Base-by-base conservation (phyloP, 2,113 vertebrate genomes). In the Tinamus guttatus region DNA sequence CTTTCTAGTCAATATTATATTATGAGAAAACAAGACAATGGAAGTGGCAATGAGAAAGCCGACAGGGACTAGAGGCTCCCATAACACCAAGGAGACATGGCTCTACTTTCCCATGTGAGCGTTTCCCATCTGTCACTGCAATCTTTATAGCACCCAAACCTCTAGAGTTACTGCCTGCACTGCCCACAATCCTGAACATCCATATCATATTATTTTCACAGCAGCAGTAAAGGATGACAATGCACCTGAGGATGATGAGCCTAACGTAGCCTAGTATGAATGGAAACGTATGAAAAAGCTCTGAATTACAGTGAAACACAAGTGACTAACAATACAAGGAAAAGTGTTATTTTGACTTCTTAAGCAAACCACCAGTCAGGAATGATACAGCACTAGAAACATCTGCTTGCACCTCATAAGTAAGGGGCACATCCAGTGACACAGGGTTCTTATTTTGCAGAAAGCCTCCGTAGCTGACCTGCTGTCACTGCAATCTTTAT, bases 11-110 rank as follows among this genome's bases (percentile, higher is more conserved):
- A 79, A 22, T 2, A 1, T 32, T 45, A 43, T 58, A 43, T 49
- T 22, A 69, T 0, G 32, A 84, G 32, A 68, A 13, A 81, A 36
- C n/a, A 41, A 52, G 34, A 47, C 34, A 62, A 62, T 38, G 80
- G 58, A 62, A 22, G 43, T 0, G 75, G n/a, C 2, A 2, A 45
- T 3, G 3, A n/a, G 5, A 60, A 85, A 59, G 47, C 34, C 38
- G 47, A 13, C 27, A 71, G 47, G 30, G 36, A 14, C 47, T 20
- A 25, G 18, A 71, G 34, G 22, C 40, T 90, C 13, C 38, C 7
- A 5, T 0, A 9, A 12, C 6, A 22, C 20, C 67, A 85, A 91
- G 83, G 27, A 25, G 28, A 93, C 68, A 43, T 25, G 74, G 21
- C 6, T 8, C 13, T 3, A 38, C 15, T 41, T 75, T n/a, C 51